Conservation (phyloP, 2,888 invertebrate genomes). For the Eutolmus rufibarbis region DNA sequence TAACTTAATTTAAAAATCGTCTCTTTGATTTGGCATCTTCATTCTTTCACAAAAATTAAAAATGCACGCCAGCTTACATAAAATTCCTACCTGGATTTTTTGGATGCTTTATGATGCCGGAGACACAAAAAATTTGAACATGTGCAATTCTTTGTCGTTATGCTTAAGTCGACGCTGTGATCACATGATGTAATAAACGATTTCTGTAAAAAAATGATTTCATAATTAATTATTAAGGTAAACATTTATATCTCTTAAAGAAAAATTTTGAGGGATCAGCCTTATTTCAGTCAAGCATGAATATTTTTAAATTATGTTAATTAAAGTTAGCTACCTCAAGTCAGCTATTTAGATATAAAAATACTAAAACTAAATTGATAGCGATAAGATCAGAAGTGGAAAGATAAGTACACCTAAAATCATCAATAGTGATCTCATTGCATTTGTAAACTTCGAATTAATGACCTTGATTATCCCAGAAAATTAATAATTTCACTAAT, state of each 20-base stretch:
- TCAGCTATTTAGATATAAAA: background rate
- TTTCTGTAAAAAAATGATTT: background rate
- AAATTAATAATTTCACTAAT: background rate
- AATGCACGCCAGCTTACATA: background rate
- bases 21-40: background rate
- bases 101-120: background rate
- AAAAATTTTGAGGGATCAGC: too few species aligned
- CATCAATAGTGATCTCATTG: background rate
- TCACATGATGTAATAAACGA: background rate
- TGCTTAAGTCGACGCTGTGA: background rate
- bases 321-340: too few species aligned
- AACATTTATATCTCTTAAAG: too few species aligned
- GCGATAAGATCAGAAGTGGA: too few species aligned
- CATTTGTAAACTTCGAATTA: background rate
- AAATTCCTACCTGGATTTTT: background rate
- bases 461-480: background rate
- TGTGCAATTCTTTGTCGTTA: conserved; percentile 1
- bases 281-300: too few species aligned
- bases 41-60: background rate
- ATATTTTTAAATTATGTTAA: too few species aligned
- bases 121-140: background rate
- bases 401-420: too few species aligned
- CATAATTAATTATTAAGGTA: background rate
- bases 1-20: background rate
- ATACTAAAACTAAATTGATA: background rate